Evolutionary conservation across 2,888 invertebrate species (phyloP).

Genomic region (Cybosia mesomella): DNA sequence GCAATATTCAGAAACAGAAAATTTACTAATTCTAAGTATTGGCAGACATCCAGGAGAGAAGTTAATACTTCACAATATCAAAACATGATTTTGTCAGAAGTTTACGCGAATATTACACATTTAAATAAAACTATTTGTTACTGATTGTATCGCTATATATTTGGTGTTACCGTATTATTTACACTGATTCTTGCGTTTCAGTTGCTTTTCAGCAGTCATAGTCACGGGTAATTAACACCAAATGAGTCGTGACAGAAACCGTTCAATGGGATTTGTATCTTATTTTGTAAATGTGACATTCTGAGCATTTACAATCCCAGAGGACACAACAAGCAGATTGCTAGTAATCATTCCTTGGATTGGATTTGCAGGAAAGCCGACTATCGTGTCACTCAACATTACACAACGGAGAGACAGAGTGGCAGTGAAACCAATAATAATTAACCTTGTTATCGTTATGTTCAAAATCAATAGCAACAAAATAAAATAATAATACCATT

Average conservation of each 20-base stretch:
- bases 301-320: slow-evolving; percentile 3
- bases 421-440: background rate
- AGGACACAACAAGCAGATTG: background rate
- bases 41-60: too few species aligned
- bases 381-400: slow-evolving; percentile 1
- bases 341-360: slow-evolving; percentile 4
- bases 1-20: background rate
- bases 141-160: too few species aligned
- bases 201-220: too few species aligned
- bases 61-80: too few species aligned
- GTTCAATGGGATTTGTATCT: background rate
- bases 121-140: too few species aligned
- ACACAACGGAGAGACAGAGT: background rate
- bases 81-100: too few species aligned
- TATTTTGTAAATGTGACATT: background rate
- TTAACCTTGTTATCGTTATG: background rate
- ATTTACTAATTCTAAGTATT: background rate
- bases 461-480: background rate
- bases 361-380: slow-evolving; percentile 3
- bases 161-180: too few species aligned
- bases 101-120: too few species aligned
- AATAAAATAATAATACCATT: background rate
- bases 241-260: too few species aligned
- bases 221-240: too few species aligned
- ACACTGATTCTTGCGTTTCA: too few species aligned